phyloP scores from a whole-genome alignment of 2,888 invertebrate genomes.

The Euzetes globulus region DNA sequence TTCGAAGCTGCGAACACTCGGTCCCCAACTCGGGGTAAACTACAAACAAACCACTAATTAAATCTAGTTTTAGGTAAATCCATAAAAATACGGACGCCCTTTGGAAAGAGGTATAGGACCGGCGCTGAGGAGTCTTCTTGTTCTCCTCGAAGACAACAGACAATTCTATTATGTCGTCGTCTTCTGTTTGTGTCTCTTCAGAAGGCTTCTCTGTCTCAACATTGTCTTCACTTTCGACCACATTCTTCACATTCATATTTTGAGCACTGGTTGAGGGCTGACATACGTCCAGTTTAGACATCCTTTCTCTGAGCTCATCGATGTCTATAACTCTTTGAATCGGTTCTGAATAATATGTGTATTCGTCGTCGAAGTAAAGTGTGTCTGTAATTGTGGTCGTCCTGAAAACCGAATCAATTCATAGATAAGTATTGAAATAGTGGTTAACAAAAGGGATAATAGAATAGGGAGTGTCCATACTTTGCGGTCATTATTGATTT shows the following conservation, averaged over 20 bases:
- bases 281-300: neutral
- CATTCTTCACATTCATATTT: neutral
- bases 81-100: neutral
- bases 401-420: neutral
- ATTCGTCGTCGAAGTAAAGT: constrained; percentile 16
- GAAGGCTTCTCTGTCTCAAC: neutral
- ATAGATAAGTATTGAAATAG: no score
- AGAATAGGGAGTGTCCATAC: no score
- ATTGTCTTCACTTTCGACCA: neutral
- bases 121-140: neutral
- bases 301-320: neutral
- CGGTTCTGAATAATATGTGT: constrained; percentile 6
- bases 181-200: neutral
- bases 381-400: neutral
- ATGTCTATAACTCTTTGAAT: constrained; percentile 21
- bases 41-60: neutral
- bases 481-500: neutral
- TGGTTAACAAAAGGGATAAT: neutral
- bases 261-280: neutral
- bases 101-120: neutral
- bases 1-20: constrained; percentile 6
- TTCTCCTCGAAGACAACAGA: neutral
- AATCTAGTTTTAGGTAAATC: neutral
- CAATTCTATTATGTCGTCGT: neutral
- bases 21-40: neutral